Evolutionary conservation across 1,140 invertebrate species (phyloP).

Genomic region (Aplysia californica): DNA sequence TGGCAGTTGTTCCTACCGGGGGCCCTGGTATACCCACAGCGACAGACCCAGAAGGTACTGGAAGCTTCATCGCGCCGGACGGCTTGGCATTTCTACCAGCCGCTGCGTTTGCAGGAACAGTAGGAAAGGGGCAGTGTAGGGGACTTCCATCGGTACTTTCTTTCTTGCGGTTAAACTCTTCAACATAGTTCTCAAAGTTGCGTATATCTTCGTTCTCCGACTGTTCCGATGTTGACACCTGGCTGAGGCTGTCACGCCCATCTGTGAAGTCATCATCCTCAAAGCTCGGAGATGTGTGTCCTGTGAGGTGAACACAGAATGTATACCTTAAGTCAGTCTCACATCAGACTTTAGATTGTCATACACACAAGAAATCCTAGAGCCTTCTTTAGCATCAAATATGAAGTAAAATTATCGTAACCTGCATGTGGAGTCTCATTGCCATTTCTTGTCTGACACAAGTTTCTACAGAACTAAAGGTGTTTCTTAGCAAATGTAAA

Average conservation of each 20-base stretch:
- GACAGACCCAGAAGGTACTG: not conserved
- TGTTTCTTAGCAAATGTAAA: no score
- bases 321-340: no score
- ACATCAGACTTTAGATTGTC: no score
- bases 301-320: conserved; percentile 34
- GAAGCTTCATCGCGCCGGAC: not conserved
- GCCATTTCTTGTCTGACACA: no score
- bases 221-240: conserved; percentile 58
- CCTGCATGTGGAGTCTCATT: no score
- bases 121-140: conserved; percentile 43
- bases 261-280: conserved; percentile 73
- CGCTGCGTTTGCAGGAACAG: conserved; percentile 3
- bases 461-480: no score
- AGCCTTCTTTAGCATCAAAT: no score
- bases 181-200: conserved; percentile 58
- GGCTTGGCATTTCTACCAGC: not conserved
- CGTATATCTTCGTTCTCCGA: conserved; percentile 62
- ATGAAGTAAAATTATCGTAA: no score
- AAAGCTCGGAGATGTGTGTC: conserved; percentile 52
- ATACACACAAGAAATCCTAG: no score
- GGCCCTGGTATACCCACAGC: no score
- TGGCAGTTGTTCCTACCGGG: no score
- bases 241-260: conserved; percentile 69
- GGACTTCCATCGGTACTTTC: conserved; percentile 45
- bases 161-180: conserved; percentile 54